Percentiles rank a stretch among this genome's conserved stretches.
phyloP scores from a whole-genome alignment of 1,140 invertebrate genomes.

The Mesaphorura yosii region DNA sequence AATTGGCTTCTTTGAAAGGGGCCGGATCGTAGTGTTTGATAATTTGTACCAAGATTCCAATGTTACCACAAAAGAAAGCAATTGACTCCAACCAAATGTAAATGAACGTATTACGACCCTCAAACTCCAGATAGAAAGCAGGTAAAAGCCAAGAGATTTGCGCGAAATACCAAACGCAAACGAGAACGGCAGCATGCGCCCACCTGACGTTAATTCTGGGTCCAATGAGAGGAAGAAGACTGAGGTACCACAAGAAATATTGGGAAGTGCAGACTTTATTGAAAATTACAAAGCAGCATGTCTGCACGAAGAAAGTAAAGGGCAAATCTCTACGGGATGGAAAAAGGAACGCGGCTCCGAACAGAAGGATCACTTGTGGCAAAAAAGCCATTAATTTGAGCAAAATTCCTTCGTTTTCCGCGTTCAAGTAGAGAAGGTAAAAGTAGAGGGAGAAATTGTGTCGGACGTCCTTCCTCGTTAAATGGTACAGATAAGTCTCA shows the following conservation, averaged over 20 bases:
- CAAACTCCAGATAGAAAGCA: conserved; percentile 85
- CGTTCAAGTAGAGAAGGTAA: conserved; percentile 79
- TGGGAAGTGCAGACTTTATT: conserved; percentile 96
- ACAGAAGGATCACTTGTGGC: conserved; percentile 59
- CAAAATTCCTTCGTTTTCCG: conserved; percentile 40
- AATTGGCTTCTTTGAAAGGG: too few species aligned
- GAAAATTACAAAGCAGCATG: conserved; percentile 80
- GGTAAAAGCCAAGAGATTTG: conserved; percentile 79
- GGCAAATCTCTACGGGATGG: conserved; percentile 52
- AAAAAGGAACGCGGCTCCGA: conserved; percentile 59
- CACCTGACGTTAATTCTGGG: conserved; percentile 45
- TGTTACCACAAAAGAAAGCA: conserved; percentile 63
- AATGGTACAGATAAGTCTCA: conserved; percentile 88
- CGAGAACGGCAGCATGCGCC: conserved; percentile 38
- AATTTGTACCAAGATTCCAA: conserved; percentile 56
- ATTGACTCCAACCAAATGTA: conserved; percentile 65
- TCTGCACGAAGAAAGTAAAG: conserved; percentile 73
- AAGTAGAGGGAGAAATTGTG: conserved; percentile 98
- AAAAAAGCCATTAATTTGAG: conserved; percentile 57
- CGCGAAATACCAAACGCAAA: conserved; percentile 57
- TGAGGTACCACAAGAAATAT: conserved; percentile 95
- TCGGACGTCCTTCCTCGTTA: conserved; percentile 72
- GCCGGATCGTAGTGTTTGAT: conserved; percentile 51
- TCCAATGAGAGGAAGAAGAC: conserved; percentile 67
- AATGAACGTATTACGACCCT: conserved; percentile 65